Evolutionary conservation across 2,113 vertebrate genomes (phyloP).

Genomic region (Motacilla alba): DNA sequence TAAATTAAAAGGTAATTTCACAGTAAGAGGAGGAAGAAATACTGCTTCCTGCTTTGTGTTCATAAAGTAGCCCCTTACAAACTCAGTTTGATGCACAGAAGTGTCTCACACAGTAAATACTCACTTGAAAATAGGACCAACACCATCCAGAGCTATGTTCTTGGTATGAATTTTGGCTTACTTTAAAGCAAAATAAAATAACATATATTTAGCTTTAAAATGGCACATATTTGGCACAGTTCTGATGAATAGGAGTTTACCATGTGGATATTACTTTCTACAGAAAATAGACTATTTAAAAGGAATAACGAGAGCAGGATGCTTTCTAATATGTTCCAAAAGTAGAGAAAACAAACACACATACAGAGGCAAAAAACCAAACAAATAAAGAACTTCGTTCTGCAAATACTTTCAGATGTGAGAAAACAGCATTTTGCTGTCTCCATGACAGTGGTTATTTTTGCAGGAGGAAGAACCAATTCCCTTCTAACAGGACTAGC

Average conservation of each 20-base stretch:
- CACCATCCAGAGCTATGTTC: conserved; percentile 1
- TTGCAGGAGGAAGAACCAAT: background rate
- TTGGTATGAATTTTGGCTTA: conserved; percentile 41
- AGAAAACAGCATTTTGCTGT: background rate
- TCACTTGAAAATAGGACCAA: conserved; percentile 4
- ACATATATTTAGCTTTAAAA: conserved; percentile 56
- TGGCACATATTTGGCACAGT: conserved; percentile 50
- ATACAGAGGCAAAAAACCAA: background rate
- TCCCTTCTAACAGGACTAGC: background rate
- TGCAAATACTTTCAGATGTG: background rate
- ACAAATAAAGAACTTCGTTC: background rate
- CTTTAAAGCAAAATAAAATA: conserved; percentile 44
- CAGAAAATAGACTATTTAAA: conserved; percentile 59
- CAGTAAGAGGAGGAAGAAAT: background rate
- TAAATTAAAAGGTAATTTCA: background rate
- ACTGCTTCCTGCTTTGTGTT: background rate
- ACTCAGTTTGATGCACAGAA: background rate
- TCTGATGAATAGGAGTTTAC: conserved; percentile 43
- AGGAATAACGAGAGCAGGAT: conserved; percentile 56
- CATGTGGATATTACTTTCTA: conserved; percentile 57
- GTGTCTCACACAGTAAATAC: background rate
- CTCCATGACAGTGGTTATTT: background rate
- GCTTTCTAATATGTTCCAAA: conserved; percentile 59
- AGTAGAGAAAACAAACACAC: conserved; percentile 41
- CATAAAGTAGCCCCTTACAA: background rate